Conservation (phyloP, 2,888 invertebrate species). For the Sinhomidia bicolor region DNA sequence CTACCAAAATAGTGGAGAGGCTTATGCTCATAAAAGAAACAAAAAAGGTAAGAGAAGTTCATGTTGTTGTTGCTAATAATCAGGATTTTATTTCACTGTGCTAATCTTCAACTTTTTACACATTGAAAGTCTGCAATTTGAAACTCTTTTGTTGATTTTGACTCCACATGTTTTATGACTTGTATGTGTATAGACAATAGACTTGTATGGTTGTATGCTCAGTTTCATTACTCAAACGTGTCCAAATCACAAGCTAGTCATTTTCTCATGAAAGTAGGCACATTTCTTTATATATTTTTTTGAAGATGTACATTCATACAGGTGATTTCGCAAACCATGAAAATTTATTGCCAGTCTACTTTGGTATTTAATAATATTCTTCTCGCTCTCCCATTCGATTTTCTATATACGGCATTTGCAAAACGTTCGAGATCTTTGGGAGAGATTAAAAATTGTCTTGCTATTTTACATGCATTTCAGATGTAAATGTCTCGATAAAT, state of each 20-base stretch:
- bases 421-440: not conserved
- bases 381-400: not conserved
- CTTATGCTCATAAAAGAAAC: constrained; percentile 55
- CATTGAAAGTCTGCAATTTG: not conserved
- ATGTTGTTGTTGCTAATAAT: constrained; percentile 16
- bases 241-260: not conserved
- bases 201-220: constrained; percentile 21
- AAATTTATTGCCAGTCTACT: constrained; percentile 41
- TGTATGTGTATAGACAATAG: not conserved
- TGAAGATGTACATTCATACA: not conserved
- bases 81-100: constrained; percentile 6
- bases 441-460: not conserved
- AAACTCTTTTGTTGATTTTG: constrained; percentile 14
- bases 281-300: not conserved
- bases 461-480: not conserved
- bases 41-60: constrained; percentile 66
- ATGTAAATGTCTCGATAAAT: not conserved
- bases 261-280: not conserved
- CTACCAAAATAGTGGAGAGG: constrained; percentile 46
- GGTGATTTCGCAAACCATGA: constrained; percentile 33
- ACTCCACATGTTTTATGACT: not conserved
- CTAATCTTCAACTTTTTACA: not conserved
- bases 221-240: not conserved
- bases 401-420: not conserved
- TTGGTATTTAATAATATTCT: not conserved